phyloP scores from a whole-genome alignment of 2,113 vertebrate species.

The Proterorhinus semilunaris region DNA sequence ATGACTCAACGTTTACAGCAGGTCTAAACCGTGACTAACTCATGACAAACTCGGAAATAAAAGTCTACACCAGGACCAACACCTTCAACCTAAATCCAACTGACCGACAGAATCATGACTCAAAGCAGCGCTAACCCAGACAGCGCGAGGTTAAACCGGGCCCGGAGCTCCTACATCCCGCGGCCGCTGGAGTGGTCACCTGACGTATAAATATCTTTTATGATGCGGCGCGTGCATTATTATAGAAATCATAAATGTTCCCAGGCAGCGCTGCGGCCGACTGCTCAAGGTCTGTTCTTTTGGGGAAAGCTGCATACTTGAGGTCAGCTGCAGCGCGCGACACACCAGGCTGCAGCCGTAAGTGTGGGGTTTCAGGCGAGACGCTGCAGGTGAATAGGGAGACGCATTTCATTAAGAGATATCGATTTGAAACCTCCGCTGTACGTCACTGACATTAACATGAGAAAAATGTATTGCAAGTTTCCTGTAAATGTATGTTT shows the following conservation, averaged over 20 bases:
- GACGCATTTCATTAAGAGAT: too few species aligned
- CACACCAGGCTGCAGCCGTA: conserved; percentile 24
- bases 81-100: background rate
- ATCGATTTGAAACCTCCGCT: too few species aligned
- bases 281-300: conserved; percentile 2
- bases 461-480: too few species aligned
- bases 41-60: background rate
- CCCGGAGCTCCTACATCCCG: background rate
- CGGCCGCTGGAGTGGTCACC: conserved; percentile 3
- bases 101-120: background rate
- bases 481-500: too few species aligned
- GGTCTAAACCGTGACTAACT: background rate
- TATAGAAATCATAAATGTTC: conserved; percentile 5
- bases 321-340: background rate
- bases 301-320: conserved; percentile 2
- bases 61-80: background rate
- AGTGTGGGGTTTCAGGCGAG: conserved; percentile 55
- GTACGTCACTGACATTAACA: too few species aligned
- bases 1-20: too few species aligned
- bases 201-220: conserved; percentile 10
- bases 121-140: background rate
- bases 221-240: background rate
- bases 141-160: background rate
- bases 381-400: too few species aligned
- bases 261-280: background rate